Base-by-base conservation (phyloP, 2,888 invertebrate genomes). In the Aphodius granarius region DNA sequence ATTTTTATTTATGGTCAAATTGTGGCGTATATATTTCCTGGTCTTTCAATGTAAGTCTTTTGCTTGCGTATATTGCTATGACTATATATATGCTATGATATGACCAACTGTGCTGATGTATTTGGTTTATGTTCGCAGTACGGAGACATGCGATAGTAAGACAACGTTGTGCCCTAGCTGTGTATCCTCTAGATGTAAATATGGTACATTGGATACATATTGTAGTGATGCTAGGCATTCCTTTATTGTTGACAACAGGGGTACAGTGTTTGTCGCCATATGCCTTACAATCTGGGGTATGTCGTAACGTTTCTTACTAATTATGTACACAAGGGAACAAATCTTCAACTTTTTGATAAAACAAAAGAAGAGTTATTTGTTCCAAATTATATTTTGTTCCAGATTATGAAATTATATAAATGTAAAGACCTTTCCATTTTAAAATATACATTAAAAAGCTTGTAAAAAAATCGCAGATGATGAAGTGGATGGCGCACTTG, bases 131-230 rank as follows among this genome's bases (percentile, higher is more conserved):
- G 22, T 23, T 81, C 79, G 73, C 73, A 85, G 85, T 19, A 72
- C 78, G 3, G 85, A 85, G 78, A 76, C 83, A 6, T 86, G 86
- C 74, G 66, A 77, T 15, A 78, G 81, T n/a, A 82, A 86, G 72
- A 79, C 86, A 20, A 85, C 85, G 4, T 88, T 92, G 86, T 92
- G 92, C 81, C 91, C 92, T 0, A 83, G 87, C n/a, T 92, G 77
- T 17, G 71, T 91, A 84, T 77, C 79, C 18, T 88, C 88, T 9
- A 75, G 79, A n/a, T 92, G 92, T 81, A 83, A 86, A 19, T 89
- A 88, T 79, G 88, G 88, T 86, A 82, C 84, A 62, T 84, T 93
- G 6, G 83, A 84, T n/a, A 86, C 87, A 15, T 89, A 88, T 65
- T 93, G 92, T 82, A 78, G 84, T 5, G 88, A 89, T 80, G 88